phyloP scores from a whole-genome alignment of 2,888 invertebrate species.

The Heliothis peltigera region DNA sequence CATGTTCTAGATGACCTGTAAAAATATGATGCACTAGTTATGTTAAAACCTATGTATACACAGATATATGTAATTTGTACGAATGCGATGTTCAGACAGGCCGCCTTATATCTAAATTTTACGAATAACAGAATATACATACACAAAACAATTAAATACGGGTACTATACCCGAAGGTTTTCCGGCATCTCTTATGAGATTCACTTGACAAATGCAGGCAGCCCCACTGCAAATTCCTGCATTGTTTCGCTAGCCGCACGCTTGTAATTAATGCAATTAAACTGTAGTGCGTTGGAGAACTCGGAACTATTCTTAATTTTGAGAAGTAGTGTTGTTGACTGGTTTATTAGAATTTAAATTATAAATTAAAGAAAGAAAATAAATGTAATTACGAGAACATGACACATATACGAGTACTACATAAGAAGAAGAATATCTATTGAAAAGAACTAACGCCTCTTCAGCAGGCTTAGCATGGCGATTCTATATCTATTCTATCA shows the following conservation, averaged over 20 bases:
- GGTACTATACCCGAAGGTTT: not conserved
- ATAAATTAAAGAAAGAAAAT: not conserved
- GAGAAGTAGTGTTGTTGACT: not conserved
- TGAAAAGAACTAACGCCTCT: too few relatives aligned
- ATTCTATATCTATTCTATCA: too few relatives aligned
- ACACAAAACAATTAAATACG: not conserved
- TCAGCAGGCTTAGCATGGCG: too few relatives aligned
- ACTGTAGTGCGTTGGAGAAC: conserved; percentile 28
- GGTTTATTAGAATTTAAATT: not conserved
- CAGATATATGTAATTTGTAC: too few relatives aligned
- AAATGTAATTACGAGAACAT: not conserved
- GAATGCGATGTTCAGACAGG: too few relatives aligned
- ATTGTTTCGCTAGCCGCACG: conserved; percentile 40
- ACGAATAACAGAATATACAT: not conserved
- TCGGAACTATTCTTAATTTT: conserved; percentile 4
- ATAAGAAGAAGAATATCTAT: too few relatives aligned
- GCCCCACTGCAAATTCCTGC: conserved; percentile 50
- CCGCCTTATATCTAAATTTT: too few relatives aligned
- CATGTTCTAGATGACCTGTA: too few relatives aligned
- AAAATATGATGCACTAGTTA: too few relatives aligned
- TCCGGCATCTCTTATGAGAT: conserved; percentile 26
- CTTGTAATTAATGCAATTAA: conserved; percentile 64
- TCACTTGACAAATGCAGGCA: conserved; percentile 37
- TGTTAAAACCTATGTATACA: too few relatives aligned
- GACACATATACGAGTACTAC: too few relatives aligned